Conservation (phyloP, 1,140 invertebrate species). For the Tetranychus cinnabarinus region DNA sequence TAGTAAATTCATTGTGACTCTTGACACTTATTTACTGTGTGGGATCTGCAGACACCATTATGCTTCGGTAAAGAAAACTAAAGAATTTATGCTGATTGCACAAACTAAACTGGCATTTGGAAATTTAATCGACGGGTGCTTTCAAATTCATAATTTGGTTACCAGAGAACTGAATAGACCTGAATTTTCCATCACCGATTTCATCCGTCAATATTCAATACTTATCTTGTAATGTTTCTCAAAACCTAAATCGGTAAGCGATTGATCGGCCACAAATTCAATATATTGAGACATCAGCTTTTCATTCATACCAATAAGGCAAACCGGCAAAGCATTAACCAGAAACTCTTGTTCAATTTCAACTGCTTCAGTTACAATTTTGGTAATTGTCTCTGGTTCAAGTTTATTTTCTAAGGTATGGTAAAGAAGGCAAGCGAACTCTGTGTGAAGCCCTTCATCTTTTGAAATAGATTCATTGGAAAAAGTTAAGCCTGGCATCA, state of each 20-base stretch:
- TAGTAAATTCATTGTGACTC: no score
- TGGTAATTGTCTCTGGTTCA: constrained; percentile 39
- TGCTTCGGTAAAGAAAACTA: no score
- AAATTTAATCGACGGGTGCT: no score
- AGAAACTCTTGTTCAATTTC: constrained; percentile 92
- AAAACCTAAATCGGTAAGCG: constrained; percentile 65
- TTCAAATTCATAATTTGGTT: no score
- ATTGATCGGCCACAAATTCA: constrained; percentile 90
- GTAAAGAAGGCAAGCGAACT: constrained; percentile 97
- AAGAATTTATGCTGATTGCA: no score
- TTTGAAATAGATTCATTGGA: constrained; percentile 96
- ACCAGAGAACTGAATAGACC: no score
- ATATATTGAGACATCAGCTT: constrained; percentile 87
- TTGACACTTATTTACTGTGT: no score
- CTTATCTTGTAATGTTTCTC: constrained; percentile 22
- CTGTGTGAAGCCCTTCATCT: constrained; percentile 95
- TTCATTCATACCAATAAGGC: constrained; percentile 94
- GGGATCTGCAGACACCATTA: no score
- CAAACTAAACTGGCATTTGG: no score
- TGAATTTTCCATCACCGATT: no score
- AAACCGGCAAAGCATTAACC: constrained; percentile 75
- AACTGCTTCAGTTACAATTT: constrained; percentile 81
- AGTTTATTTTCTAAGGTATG: constrained; percentile 80
- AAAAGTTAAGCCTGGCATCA: constrained; percentile 97
- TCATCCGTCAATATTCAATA: no score